Evolutionary conservation across 1,140 invertebrate genomes (phyloP).

Genomic region (Archegozetes longisetosus): DNA sequence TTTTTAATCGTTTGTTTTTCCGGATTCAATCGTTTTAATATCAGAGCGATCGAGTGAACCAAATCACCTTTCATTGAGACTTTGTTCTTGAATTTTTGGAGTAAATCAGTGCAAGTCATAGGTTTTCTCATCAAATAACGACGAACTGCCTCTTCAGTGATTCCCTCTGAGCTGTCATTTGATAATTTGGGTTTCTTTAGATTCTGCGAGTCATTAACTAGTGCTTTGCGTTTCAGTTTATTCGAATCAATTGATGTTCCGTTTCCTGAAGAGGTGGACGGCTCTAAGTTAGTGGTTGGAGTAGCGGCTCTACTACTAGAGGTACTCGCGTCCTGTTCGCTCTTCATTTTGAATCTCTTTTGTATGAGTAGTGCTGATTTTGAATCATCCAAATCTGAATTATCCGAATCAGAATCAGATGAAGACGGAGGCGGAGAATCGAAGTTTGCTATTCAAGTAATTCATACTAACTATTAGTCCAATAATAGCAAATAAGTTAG

Average conservation of each 20-base stretch:
- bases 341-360: constrained; percentile 12
- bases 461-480: background rate
- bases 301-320: background rate
- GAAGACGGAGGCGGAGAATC: constrained; percentile 29
- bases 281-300: constrained; percentile 31
- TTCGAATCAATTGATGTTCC: background rate
- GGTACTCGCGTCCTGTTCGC: background rate
- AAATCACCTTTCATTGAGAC: constrained; percentile 81
- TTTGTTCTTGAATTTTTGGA: constrained; percentile 89
- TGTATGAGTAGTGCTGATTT: constrained; percentile 26
- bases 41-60: constrained; percentile 80
- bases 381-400: constrained; percentile 25
- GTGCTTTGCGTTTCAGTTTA: background rate
- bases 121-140: constrained; percentile 85
- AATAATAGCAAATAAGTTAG: background rate
- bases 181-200: background rate
- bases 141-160: constrained; percentile 81
- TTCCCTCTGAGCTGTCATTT: constrained; percentile 50
- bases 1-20: constrained; percentile 78
- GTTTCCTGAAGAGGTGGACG: background rate
- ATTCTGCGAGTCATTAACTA: background rate
- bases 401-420: constrained; percentile 35
- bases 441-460: background rate
- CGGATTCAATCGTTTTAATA: constrained; percentile 86
- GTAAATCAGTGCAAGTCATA: constrained; percentile 82